Percentiles rank a stretch among this genome's conserved stretches.
These are phyloP conservation scores for Platyrinchus mystaceus DNA, from an alignment of 2,797 vertebrate genomes.

Conservation along the genomic window DNA sequence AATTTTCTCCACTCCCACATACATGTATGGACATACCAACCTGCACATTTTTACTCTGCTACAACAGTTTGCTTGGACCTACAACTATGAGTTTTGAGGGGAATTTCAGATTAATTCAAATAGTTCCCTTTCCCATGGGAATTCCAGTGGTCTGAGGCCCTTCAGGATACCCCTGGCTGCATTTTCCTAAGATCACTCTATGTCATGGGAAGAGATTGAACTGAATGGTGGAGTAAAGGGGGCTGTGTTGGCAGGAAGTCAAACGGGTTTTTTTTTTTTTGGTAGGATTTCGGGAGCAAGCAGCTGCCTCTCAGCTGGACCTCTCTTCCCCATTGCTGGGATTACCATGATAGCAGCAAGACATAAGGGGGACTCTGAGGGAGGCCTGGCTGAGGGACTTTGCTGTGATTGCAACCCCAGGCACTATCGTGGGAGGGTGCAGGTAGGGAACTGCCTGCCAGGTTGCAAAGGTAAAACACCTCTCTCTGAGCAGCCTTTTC, in stretches of 20 bases:
- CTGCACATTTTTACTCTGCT: background rate
- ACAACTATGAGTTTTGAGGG: background rate
- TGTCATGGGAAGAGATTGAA: background rate
- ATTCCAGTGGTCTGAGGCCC: background rate
- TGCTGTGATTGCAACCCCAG: background rate
- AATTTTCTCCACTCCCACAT: background rate
- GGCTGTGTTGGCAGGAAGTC: background rate
- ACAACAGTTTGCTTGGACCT: background rate
- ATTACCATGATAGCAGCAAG: background rate
- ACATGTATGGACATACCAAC: background rate
- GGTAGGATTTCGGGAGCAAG: background rate
- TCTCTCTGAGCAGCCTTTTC: background rate
- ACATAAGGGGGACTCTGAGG: background rate
- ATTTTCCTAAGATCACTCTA: background rate
- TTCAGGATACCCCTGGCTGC: background rate
- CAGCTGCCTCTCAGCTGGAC: constrained; percentile 4
- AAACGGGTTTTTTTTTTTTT: background rate
- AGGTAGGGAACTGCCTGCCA: background rate
- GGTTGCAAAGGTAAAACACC: background rate
- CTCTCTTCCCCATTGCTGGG: background rate
- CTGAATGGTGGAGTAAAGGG: background rate
- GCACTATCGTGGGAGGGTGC: background rate
- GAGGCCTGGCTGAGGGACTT: background rate
- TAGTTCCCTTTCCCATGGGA: background rate
- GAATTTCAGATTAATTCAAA: background rate